phyloP scores from a whole-genome alignment of 2,113 vertebrate genomes.

The Numida meleagris region DNA sequence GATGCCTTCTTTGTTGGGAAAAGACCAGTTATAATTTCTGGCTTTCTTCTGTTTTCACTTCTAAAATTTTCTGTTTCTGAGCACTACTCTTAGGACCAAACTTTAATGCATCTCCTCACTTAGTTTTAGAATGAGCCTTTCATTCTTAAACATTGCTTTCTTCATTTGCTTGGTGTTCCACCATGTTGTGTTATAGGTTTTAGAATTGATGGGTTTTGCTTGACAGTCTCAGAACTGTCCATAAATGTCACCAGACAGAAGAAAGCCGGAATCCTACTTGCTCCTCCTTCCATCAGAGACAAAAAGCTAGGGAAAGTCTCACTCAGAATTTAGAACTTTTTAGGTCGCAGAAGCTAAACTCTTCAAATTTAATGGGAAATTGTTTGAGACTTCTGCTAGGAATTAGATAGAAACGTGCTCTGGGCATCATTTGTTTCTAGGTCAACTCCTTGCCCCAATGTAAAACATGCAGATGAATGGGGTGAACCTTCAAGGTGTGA shows the following conservation, averaged over 20 bases:
- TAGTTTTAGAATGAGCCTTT: not conserved
- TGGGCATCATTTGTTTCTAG: slow-evolving; percentile 67
- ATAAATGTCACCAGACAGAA: not conserved
- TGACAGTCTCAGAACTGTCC: not conserved
- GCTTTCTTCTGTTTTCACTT: not conserved
- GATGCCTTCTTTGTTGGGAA: not conserved
- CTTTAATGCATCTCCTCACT: not conserved
- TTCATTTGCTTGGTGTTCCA: not conserved
- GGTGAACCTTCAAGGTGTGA: slow-evolving; percentile 92
- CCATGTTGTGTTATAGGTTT: not conserved
- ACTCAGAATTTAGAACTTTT: not conserved
- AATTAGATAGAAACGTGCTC: not conserved
- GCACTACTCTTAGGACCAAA: not conserved
- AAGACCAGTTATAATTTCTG: not conserved
- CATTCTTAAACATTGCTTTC: not conserved
- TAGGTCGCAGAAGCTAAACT: not conserved
- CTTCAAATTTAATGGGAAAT: not conserved
- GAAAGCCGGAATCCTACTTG: not conserved
- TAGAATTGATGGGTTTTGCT: not conserved
- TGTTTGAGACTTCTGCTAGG: not conserved
- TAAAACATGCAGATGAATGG: slow-evolving; percentile 94
- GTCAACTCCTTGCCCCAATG: slow-evolving; percentile 90
- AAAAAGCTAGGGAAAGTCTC: not conserved
- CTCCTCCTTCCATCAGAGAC: not conserved
- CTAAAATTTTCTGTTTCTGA: not conserved